Evolutionary conservation across 2,113 vertebrate species (phyloP), one percentile per base, ranked within the genome.

Genomic region (Paraplagusia blochii): DNA sequence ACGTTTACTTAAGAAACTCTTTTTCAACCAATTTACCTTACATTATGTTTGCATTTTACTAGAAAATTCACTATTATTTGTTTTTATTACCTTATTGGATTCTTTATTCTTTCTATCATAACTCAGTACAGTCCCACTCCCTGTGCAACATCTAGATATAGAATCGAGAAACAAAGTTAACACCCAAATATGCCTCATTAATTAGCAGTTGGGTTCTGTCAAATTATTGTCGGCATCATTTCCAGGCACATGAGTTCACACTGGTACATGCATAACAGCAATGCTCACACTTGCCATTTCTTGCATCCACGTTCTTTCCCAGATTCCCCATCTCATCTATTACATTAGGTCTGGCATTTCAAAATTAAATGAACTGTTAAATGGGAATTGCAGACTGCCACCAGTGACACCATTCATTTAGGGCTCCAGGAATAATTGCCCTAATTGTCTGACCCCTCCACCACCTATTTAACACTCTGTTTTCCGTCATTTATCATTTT

Each of bases 121-220:
- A 83, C 69, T 83, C 72, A 57, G 71, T 69, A 66, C 79, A 84
- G 85, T 83, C 75, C 81, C 88, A 89, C 88, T 88, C 87, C 72
- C 62, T 62, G 58, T 76, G 43, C 49, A 71, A 53, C 74, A 81
- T 78, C 72, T 76, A 60, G 66, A 80, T 66, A 76, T 59, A 64
- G 58, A 40, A 59, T 42, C 52, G 46, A 76, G 69, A 63, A 85
- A 88, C 81, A 84, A 80, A 36, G 85, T 85, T 85, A 87, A 72
- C 71, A 60, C 80, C 16, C 85, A 88, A 91, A 88, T 89, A 88
- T 88, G 85, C 77, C 90, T 80, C 65, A 83, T 86, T 85, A 90
- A 91, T 88, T 84, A 88, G 82, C 87, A 90, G 84, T 87, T 87
- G 90, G 76, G 71, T 88, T 88, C 88, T 76, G 89, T 89, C 79